A percentile compares a stretch with the other conserved stretches of the same genome.
These are phyloP conservation scores for Rhogogaster chlorosoma DNA, from an alignment of 2,888 invertebrate genomes.

Conservation along the genomic window DNA sequence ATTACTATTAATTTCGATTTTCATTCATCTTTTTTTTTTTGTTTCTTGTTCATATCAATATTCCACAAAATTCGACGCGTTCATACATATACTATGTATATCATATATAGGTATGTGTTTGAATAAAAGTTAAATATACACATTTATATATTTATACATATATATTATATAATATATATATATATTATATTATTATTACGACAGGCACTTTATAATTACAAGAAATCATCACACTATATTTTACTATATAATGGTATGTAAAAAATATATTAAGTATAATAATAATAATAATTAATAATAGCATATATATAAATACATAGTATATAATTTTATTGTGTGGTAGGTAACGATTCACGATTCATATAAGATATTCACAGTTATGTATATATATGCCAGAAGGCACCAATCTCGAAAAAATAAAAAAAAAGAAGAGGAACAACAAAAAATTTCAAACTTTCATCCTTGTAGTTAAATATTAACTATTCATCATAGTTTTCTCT, in stretches of 20 bases:
- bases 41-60: neutral
- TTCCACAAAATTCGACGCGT: neutral
- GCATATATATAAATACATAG: neutral
- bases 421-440: too few species aligned
- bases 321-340: neutral
- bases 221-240: neutral
- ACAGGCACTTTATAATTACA: slow-evolving; percentile 1
- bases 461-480: too few species aligned
- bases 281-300: neutral
- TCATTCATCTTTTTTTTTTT: neutral
- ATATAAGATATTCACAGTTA: too few species aligned
- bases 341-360: neutral
- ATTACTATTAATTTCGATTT: too few species aligned
- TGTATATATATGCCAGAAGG: too few species aligned
- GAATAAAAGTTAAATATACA: neutral
- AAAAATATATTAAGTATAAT: neutral
- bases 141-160: neutral
- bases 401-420: too few species aligned
- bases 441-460: too few species aligned
- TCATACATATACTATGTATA: neutral
- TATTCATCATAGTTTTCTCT: too few species aligned
- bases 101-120: neutral
- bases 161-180: neutral
- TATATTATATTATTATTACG: neutral
- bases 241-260: neutral